phyloP scores from a whole-genome alignment of 1,140 invertebrate species.

The Rhopalosiphum maidis region DNA sequence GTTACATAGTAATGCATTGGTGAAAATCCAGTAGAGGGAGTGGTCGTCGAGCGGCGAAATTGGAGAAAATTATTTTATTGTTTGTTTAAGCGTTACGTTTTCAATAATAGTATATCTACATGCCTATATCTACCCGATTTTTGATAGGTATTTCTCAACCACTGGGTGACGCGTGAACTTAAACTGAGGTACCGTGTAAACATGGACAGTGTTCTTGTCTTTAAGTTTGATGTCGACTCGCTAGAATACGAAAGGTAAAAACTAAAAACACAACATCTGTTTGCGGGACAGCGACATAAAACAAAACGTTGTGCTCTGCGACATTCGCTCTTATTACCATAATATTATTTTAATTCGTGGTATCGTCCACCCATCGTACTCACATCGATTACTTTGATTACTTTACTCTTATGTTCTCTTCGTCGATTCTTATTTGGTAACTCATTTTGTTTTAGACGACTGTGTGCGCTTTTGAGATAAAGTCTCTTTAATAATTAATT shows the following conservation, averaged over 20 bases:
- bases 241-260: too few relatives aligned
- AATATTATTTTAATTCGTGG: not conserved
- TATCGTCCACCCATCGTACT: not conserved
- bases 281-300: too few relatives aligned
- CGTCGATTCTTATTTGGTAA: too few relatives aligned
- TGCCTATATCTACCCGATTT: not conserved
- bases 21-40: not conserved
- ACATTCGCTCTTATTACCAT: not conserved
- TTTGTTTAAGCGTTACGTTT: not conserved
- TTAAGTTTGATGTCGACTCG: too few relatives aligned
- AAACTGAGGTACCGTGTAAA: too few relatives aligned
- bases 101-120: too few relatives aligned
- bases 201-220: too few relatives aligned
- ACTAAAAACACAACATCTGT: too few relatives aligned
- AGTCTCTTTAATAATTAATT: not conserved
- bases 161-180: too few relatives aligned
- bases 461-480: not conserved
- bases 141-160: too few relatives aligned
- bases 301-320: too few relatives aligned
- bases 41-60: accelerated
- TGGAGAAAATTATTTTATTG: not conserved
- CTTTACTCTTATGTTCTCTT: not conserved
- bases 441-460: not conserved
- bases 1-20: not conserved
- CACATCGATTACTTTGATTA: not conserved